phyloP scores from a whole-genome alignment of 2,113 vertebrate genomes.

The Todiramphus chloris region DNA sequence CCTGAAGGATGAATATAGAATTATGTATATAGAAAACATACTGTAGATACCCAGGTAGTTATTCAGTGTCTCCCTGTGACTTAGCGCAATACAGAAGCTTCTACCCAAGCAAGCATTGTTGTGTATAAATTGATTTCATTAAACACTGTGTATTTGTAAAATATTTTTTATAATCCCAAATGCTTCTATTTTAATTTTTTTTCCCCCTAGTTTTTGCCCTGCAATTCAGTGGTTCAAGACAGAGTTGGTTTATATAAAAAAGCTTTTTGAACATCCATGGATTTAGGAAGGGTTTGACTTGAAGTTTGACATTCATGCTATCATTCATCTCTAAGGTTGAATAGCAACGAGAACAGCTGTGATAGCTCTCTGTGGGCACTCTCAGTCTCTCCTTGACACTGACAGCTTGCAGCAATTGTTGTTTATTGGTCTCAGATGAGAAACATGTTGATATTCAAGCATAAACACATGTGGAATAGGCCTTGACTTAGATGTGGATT shows the following conservation, averaged over 20 bases:
- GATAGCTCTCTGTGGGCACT: background rate
- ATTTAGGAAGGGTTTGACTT: background rate
- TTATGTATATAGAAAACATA: background rate
- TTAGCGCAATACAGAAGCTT: background rate
- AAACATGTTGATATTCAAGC: background rate
- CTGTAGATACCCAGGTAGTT: background rate
- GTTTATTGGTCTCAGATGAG: background rate
- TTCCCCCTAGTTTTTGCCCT: background rate
- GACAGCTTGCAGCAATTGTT: background rate
- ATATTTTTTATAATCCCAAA: background rate
- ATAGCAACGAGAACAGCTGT: background rate
- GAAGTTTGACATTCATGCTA: background rate
- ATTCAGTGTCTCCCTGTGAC: background rate
- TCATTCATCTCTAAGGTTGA: background rate
- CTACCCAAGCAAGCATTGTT: background rate
- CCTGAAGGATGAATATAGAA: background rate
- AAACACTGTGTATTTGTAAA: background rate
- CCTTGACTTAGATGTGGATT: background rate
- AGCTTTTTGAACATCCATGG: background rate
- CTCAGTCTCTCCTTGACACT: background rate
- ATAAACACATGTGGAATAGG: background rate
- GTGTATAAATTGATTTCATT: background rate
- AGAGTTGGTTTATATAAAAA: background rate
- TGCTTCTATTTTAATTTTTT: background rate
- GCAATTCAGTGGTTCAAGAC: background rate